Conservation (phyloP, 2,888 invertebrate species). For the Drosophila mettleri region DNA sequence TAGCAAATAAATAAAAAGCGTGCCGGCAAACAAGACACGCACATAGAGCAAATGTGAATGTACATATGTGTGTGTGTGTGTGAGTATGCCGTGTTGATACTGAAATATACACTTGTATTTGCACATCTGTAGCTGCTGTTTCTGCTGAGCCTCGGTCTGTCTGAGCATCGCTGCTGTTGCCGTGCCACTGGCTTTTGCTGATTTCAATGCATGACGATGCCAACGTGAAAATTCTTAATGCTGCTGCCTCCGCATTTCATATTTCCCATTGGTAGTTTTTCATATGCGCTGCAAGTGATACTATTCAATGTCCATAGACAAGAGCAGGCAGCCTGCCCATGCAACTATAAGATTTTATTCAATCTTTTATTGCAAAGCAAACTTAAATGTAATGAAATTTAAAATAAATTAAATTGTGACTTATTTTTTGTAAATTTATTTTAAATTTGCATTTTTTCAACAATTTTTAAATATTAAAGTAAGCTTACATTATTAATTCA, state of each 20-base stretch:
- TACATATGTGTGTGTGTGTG: constrained; percentile 6
- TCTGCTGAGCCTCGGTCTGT: constrained; percentile 23
- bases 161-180: constrained; percentile 22
- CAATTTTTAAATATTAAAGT: background rate
- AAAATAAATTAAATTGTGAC: background rate
- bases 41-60: constrained; percentile 33
- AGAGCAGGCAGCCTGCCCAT: background rate
- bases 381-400: no score
- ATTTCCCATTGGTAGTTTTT: constrained; percentile 37
- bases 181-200: constrained; percentile 29
- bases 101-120: background rate
- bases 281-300: constrained; percentile 33
- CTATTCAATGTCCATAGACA: constrained; percentile 2
- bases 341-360: background rate
- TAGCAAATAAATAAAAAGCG: constrained; percentile 76
- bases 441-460: background rate
- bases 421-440: background rate
- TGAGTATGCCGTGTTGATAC: constrained; percentile 10
- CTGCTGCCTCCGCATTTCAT: constrained; percentile 65
- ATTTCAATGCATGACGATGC: constrained; percentile 67
- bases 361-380: background rate
- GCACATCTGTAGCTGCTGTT: constrained; percentile 15
- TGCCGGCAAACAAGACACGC: constrained; percentile 61
- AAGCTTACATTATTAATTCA: no score
- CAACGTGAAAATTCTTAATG: constrained; percentile 46